A percentile compares a stretch with the other conserved stretches of the same genome.
These are phyloP conservation scores for Hydroisotoma schaefferi DNA, from an alignment of 2,888 invertebrate species.

Conservation along the genomic window DNA sequence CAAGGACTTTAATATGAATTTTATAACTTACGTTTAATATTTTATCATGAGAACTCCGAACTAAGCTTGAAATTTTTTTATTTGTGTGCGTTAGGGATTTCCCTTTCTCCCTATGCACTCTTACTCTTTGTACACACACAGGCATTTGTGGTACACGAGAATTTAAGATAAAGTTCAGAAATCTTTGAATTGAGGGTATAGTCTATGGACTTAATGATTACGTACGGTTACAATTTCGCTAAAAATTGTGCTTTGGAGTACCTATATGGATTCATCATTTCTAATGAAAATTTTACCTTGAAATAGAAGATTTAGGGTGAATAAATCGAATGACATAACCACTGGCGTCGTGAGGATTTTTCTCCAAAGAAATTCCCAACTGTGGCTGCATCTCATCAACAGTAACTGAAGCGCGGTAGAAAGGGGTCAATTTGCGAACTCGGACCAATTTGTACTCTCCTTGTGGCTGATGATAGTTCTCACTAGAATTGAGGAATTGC, in stretches of 20 bases:
- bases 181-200: not conserved
- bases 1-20: no score
- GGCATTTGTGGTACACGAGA: no score
- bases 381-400: constrained; percentile 20
- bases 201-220: not conserved
- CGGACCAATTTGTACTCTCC: constrained; percentile 47
- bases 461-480: not conserved
- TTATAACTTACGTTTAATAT: no score
- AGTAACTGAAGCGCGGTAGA: constrained; percentile 2
- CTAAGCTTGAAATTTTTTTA: no score
- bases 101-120: no score
- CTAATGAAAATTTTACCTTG: constrained; percentile 52
- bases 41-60: no score
- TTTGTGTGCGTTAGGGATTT: no score
- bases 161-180: not conserved
- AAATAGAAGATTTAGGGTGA: constrained; percentile 56
- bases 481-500: constrained; percentile 9
- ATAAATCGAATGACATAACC: constrained; percentile 57
- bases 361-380: constrained; percentile 50
- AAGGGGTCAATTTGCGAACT: constrained; percentile 30
- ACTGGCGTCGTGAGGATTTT: constrained; percentile 57
- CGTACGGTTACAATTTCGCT: not conserved
- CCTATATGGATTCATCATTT: not conserved
- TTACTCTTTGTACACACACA: no score
- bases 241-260: not conserved